Evolutionary conservation across 1,140 invertebrate genomes (phyloP), one percentile per base, ranked within the genome.

Genomic region (Globodera rostochiensis): DNA sequence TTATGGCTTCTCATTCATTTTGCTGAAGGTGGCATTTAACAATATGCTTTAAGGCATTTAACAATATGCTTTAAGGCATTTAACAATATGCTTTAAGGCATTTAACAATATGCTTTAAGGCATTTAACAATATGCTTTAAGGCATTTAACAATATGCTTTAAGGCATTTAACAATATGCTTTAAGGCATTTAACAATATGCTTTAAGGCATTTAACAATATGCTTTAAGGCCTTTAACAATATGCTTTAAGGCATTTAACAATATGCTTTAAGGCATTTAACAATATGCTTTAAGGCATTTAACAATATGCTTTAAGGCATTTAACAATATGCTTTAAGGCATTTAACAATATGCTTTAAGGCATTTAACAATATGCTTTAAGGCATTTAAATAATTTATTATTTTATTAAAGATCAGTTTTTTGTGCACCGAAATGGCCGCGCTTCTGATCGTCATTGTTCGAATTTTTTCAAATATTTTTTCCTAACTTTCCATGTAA

Each of bases 1-100:
- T 13, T 90, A 89, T 71, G 88, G 88, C 36, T 89, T 80, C 76
- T 88, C 86, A 6, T 90, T 89, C 49, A 86, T 89, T 49, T 76
- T 84, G 21, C 70, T 89, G 8, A 89, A 89, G 73, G 88, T 86
- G 11, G 11, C n/a, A 73, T 67, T 36, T 86, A 36, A 36, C 2
- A 36, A 36, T 36, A 36, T 36, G 36, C 36, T 60, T 60, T 60
- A 15, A 15, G 11, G 11, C n/a, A 73, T 67, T 67, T 60, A 60
- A 60, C 2, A 36, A 36, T 36, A 36, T 36, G 36, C 36, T 36
- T 36, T 36, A 36, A 36, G 36, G 36, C 36, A 36, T 36, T 36
- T 86, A 36, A 36, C 2, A 36, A 36, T 36, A 36, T 36, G 36
- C 36, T 60, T 60, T 60, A 15, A 15, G 11, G 11, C n/a, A 73